These are phyloP conservation scores for Heliconius ethilla DNA, from an alignment of 2,888 invertebrate species.

Conservation along the genomic window DNA sequence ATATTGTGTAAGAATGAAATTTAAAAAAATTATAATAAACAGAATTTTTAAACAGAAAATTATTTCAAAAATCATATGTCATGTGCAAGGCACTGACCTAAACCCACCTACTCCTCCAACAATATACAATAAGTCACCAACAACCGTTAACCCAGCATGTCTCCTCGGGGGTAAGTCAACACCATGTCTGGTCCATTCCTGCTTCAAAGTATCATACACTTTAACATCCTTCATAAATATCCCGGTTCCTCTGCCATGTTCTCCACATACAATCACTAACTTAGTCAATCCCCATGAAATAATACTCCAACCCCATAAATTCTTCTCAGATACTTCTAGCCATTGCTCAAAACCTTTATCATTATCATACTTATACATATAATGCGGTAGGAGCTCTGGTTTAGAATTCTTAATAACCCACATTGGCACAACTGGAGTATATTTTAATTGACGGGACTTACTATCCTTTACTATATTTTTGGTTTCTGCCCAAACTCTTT, in stretches of 20 bases:
- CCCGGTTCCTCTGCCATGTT: conserved; percentile 68
- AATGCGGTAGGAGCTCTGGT: conserved; percentile 55
- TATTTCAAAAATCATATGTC: conserved; percentile 24
- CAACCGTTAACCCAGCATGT: conserved; percentile 64
- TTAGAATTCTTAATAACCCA: conserved; percentile 56
- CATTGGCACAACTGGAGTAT: conserved; percentile 60
- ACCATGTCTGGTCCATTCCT: conserved; percentile 67
- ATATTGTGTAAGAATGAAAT: too few species aligned
- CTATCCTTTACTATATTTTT: conserved; percentile 56
- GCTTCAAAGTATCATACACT: conserved; percentile 64
- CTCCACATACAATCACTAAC: conserved; percentile 68
- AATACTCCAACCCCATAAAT: conserved; percentile 75
- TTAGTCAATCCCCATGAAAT: conserved; percentile 64
- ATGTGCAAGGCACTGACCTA: conserved; percentile 61
- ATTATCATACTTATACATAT: conserved; percentile 58
- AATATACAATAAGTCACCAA: conserved; percentile 62
- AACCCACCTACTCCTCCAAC: conserved; percentile 73
- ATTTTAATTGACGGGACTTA: conserved; percentile 53
- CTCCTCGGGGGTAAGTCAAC: conserved; percentile 63
- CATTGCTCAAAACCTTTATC: conserved; percentile 61
- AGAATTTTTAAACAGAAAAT: neutral
- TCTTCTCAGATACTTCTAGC: conserved; percentile 66
- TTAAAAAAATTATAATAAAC: too few species aligned
- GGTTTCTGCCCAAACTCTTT: conserved; percentile 64
- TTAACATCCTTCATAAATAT: conserved; percentile 65